Conservation (phyloP, 2,888 invertebrate species). For the Philaethria dido region DNA sequence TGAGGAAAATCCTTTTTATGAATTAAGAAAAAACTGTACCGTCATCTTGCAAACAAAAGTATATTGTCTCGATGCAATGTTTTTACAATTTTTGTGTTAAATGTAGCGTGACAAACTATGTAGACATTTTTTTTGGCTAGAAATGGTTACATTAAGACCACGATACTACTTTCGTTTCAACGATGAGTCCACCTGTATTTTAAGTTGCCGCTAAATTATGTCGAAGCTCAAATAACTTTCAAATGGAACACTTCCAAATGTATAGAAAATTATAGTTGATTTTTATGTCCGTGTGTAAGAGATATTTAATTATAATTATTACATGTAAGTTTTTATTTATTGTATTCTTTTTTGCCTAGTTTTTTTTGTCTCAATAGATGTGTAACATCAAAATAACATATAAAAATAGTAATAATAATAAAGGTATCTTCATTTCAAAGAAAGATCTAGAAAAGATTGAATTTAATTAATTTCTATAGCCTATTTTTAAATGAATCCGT, state of each 20-base stretch:
- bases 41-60: constrained; percentile 33
- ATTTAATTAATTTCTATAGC: too few relatives aligned
- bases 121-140: constrained; percentile 27
- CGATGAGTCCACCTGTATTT: neutral
- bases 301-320: too few relatives aligned
- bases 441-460: too few relatives aligned
- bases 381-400: too few relatives aligned
- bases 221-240: neutral
- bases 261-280: neutral
- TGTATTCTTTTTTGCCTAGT: too few relatives aligned
- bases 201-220: neutral
- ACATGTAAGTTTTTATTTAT: too few relatives aligned
- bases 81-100: constrained; percentile 49
- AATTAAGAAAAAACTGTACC: constrained; percentile 28
- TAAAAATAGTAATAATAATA: too few relatives aligned
- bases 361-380: too few relatives aligned
- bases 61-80: constrained; percentile 49
- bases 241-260: neutral
- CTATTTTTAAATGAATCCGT: too few relatives aligned
- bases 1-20: constrained; percentile 27
- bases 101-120: constrained; percentile 46
- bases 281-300: neutral
- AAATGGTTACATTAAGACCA: neutral
- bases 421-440: too few relatives aligned
- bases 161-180: neutral